Conservation (phyloP, 1,140 invertebrate genomes). For the Venturia canescens region DNA sequence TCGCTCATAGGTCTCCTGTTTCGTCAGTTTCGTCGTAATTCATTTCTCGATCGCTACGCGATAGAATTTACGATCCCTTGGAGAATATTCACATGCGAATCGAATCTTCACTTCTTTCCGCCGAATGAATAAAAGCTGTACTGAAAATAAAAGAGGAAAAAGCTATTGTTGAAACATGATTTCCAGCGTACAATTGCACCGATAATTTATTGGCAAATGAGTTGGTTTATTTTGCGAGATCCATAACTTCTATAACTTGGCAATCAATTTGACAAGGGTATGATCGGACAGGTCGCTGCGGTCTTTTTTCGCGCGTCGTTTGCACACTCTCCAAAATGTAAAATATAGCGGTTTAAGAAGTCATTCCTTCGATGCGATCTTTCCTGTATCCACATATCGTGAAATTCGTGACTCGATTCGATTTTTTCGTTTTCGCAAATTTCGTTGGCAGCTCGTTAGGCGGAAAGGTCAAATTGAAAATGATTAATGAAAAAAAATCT, state of each 20-base stretch:
- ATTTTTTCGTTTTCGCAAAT: not conserved
- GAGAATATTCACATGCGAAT: not conserved
- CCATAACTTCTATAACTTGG: constrained; percentile 73
- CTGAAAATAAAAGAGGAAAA: not conserved
- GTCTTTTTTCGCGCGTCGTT: constrained; percentile 63
- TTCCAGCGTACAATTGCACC: constrained; percentile 35
- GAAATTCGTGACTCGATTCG: not conserved
- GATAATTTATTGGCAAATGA: constrained; percentile 40
- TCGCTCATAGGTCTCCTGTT: constrained; percentile 7
- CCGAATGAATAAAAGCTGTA: not conserved
- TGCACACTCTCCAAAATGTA: constrained; percentile 57
- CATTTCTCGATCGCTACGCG: constrained; percentile 17
- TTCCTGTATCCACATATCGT: too few relatives aligned
- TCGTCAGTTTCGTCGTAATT: constrained; percentile 25
- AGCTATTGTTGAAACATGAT: constrained; percentile 2
- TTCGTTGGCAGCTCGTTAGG: too few relatives aligned
- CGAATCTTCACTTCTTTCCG: constrained; percentile 8
- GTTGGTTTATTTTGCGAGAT: constrained; percentile 60
- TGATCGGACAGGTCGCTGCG: constrained; percentile 73
- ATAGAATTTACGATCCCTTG: constrained; percentile 18
- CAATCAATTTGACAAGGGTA: constrained; percentile 77
- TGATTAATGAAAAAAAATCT: too few relatives aligned
- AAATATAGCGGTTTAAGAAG: constrained; percentile 70
- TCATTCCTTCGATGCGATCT: constrained; percentile 58
- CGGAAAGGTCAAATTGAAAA: too few relatives aligned